phyloP scores from a whole-genome alignment of 2,113 vertebrate species.

The Pollachius pollachius region DNA sequence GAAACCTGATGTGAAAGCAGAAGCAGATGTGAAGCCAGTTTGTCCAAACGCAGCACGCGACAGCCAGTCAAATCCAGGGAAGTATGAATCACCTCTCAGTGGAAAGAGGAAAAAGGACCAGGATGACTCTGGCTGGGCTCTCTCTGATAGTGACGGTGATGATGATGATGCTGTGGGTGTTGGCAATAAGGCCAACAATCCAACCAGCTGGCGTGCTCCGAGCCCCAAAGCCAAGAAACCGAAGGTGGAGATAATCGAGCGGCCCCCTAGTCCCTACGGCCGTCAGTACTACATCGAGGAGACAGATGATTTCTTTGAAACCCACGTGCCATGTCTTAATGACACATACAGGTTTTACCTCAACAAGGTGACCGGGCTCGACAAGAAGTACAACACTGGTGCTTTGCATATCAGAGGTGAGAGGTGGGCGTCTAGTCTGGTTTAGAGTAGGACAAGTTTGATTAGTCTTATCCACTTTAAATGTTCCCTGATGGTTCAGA shows the following conservation, averaged over 20 bases:
- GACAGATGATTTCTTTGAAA: slow-evolving; percentile 78
- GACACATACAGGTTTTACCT: slow-evolving; percentile 89
- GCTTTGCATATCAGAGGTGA: slow-evolving; percentile 93
- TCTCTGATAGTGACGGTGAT: slow-evolving; percentile 90
- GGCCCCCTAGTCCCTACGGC: slow-evolving; percentile 55
- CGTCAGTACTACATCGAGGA: slow-evolving; percentile 56
- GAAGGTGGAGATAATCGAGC: slow-evolving; percentile 49
- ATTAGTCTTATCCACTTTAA: not conserved
- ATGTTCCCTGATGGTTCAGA: no score
- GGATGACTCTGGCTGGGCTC: slow-evolving; percentile 85
- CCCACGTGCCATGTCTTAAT: slow-evolving; percentile 72
- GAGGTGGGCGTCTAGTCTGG: not conserved
- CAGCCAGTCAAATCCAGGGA: slow-evolving; percentile 76
- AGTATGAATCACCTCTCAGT: slow-evolving; percentile 43
- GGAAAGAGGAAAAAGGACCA: slow-evolving; percentile 74
- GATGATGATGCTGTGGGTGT: slow-evolving; percentile 22
- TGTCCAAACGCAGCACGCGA: slow-evolving; percentile 63
- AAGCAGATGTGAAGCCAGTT: slow-evolving; percentile 80
- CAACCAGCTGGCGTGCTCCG: slow-evolving; percentile 38
- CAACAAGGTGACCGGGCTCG: slow-evolving; percentile 88
- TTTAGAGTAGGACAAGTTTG: not conserved
- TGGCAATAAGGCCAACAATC: not conserved
- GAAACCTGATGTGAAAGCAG: slow-evolving; percentile 26
- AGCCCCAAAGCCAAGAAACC: slow-evolving; percentile 54
- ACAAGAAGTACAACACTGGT: slow-evolving; percentile 82